phyloP scores from a whole-genome alignment of 2,888 invertebrate species.

The Amorpha juglandis region DNA sequence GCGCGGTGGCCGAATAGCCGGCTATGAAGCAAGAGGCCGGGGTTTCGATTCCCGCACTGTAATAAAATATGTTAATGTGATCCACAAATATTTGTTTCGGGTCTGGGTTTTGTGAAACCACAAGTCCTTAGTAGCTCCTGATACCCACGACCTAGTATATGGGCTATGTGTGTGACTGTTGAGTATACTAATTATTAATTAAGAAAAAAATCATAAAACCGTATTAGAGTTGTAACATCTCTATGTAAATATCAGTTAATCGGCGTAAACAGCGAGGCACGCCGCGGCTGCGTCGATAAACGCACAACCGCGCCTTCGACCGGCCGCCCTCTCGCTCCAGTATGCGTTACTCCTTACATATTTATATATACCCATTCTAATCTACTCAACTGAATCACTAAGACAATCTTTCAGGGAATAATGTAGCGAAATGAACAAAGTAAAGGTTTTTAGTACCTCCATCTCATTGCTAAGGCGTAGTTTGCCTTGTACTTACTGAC shows the following conservation, averaged over 20 bases:
- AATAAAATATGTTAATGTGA: no score
- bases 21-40: no score
- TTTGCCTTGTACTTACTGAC: no score
- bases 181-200: no score
- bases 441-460: not conserved
- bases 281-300: constrained; percentile 66
- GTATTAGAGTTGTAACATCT: constrained; percentile 34
- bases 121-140: no score
- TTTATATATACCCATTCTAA: constrained; percentile 32
- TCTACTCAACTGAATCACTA: constrained; percentile 31
- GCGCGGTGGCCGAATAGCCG: no score
- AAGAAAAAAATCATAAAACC: no score
- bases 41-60: no score
- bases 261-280: constrained; percentile 58
- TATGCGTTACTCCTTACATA: constrained; percentile 44
- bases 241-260: constrained; percentile 60
- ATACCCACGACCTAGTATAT: no score
- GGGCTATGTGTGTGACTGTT: no score
- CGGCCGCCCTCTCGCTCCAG: constrained; percentile 41
- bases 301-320: constrained; percentile 55
- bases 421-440: constrained; percentile 1
- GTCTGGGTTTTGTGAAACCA: no score
- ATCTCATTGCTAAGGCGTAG: not conserved
- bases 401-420: constrained; percentile 13
- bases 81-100: no score